Base-by-base conservation (phyloP, 1,140 invertebrate genomes). In the Armadillidium nasatum region DNA sequence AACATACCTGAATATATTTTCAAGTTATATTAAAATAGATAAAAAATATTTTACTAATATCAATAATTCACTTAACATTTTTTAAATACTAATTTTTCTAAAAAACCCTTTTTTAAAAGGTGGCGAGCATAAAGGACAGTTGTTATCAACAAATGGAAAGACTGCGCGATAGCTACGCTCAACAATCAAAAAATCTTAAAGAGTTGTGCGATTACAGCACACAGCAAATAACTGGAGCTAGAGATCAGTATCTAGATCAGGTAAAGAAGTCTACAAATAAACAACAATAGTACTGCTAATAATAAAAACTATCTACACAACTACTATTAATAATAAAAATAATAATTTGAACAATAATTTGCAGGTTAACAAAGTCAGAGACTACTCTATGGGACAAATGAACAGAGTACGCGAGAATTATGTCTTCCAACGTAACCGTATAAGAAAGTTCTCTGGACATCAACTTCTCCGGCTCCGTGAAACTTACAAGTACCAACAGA, bases 351-450 rank as follows among this genome's bases (percentile, higher is more conserved):
- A 13, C 11, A 21, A 71, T 72, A 13, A 15, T 71, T 46, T 50
- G 10, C 82, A 86, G 84, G 83, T 86, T 21, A 83, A 84, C 84
- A 89, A 90, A 80, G 93, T 95, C n/a, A 88, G 92, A 69, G 93
- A 94, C 82, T 96, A 96, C 84, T 95, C 93, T 10, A 92, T 91
- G 4, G 88, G 89, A 76, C 94, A 97, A 85, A 87, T 98, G 78
- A 93, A 94, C 83, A 93, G 93, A 90, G 92, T 97, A 71, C 88
- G 94, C 71, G 94, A 97, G 83, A 96, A 95, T 84, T 97, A 97
- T 85, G 91, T 96, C 82, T 94, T 94, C 88, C 95, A 97, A 86
- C 88, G 95, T 15, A 93, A 96, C 83, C 91, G 95, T 82, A 95
- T 97, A 73, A 88, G 94, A 15, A 97, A 97, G 84, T 98, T 97